Evolutionary conservation across 2,888 invertebrate species (phyloP).

Genomic region (Theodoxus fluviatilis): DNA sequence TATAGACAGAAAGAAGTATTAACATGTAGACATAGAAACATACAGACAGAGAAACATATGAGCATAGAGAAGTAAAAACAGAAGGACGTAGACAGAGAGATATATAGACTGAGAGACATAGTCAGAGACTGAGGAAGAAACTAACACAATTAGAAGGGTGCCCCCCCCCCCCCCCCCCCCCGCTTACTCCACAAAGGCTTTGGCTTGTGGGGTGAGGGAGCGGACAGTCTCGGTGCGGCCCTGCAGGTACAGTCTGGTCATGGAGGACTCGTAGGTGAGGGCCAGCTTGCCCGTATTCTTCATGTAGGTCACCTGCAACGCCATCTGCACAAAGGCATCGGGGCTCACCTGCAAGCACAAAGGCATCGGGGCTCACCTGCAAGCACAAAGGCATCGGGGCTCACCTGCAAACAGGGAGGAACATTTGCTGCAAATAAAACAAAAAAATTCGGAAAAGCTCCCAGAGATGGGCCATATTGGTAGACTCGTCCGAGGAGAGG

Average conservation of each 20-base stretch:
- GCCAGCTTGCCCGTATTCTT: slow-evolving; percentile 65
- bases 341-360: slow-evolving; percentile 67
- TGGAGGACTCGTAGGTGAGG: slow-evolving; percentile 68
- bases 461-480: no score
- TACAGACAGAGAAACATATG: no score
- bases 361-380: slow-evolving; percentile 68
- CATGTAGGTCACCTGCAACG: slow-evolving; percentile 67
- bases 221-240: slow-evolving; percentile 69
- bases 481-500: no score
- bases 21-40: no score
- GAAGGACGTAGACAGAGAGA: neutral
- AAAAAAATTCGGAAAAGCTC: neutral
- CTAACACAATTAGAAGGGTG: no score
- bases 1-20: no score
- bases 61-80: neutral
- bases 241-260: slow-evolving; percentile 67
- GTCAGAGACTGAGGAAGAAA: no score
- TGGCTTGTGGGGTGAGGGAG: slow-evolving; percentile 65
- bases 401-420: slow-evolving; percentile 67
- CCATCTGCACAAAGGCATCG: slow-evolving; percentile 69
- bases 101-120: neutral
- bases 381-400: slow-evolving; percentile 69
- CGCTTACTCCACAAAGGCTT: slow-evolving; percentile 65
- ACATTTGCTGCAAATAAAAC: slow-evolving; percentile 20
- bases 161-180: no score